Conservation (phyloP, 1,140 invertebrate species). For the Drosophila burlai region DNA sequence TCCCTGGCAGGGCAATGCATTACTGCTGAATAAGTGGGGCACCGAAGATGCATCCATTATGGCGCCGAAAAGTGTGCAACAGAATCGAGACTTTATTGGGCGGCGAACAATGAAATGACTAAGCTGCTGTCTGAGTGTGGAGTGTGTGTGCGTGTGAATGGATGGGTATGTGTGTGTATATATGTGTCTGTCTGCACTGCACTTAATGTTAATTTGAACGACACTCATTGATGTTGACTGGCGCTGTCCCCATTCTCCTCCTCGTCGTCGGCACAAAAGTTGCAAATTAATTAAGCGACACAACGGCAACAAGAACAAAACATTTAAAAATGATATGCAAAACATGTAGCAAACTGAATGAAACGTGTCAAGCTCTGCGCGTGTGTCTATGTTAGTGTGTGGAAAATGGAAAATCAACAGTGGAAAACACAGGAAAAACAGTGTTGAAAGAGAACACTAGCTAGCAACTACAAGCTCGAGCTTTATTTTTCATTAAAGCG, state of each 20-base stretch:
- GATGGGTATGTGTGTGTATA: slow-evolving; percentile 4
- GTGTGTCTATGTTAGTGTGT: slow-evolving; percentile 1
- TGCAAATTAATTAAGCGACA: slow-evolving; percentile 76
- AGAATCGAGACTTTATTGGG: slow-evolving; percentile 73
- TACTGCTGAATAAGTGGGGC: slow-evolving; percentile 38
- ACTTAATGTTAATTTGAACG: slow-evolving; percentile 70
- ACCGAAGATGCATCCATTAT: slow-evolving; percentile 50
- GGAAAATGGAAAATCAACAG: slow-evolving; percentile 52
- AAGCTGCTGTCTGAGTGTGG: slow-evolving; percentile 40
- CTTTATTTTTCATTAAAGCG: slow-evolving; percentile 45
- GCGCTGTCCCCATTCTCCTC: slow-evolving; percentile 43
- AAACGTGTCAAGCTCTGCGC: slow-evolving; percentile 55
- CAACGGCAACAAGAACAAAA: slow-evolving; percentile 57
- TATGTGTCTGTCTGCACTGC: slow-evolving; percentile 28
- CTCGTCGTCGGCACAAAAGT: slow-evolving; percentile 56
- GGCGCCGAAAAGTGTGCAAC: slow-evolving; percentile 67
- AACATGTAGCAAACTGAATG: slow-evolving; percentile 61
- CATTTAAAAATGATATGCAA: slow-evolving; percentile 39
- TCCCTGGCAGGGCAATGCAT: slow-evolving; percentile 22
- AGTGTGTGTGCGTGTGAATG: background rate
- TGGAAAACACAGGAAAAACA: slow-evolving; percentile 26
- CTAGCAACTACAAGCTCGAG: slow-evolving; percentile 32
- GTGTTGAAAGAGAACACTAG: slow-evolving; percentile 29
- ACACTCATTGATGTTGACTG: slow-evolving; percentile 55
- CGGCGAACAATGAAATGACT: slow-evolving; percentile 71